Conservation (phyloP, 2,113 vertebrate species). For the Pelobates fuscus region DNA sequence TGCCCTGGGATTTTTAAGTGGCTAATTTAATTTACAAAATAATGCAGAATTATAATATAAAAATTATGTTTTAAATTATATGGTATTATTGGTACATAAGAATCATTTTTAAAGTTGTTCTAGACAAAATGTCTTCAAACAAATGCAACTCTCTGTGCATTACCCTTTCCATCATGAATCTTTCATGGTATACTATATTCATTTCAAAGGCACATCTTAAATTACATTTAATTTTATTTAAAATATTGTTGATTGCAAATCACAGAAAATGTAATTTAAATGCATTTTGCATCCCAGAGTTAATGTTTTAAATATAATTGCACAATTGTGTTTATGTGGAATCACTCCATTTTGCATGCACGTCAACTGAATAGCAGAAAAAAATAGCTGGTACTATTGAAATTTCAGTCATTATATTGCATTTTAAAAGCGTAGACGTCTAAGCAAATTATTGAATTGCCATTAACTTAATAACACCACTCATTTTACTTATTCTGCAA, state of each 20-base stretch:
- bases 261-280: slow-evolving; percentile 10
- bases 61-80: too few relatives aligned
- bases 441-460: not conserved
- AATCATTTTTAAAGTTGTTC: not conserved
- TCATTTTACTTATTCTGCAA: too few relatives aligned
- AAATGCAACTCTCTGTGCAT: too few relatives aligned
- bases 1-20: too few relatives aligned
- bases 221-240: slow-evolving; percentile 18
- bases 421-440: not conserved
- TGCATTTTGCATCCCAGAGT: slow-evolving; percentile 3
- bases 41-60: too few relatives aligned
- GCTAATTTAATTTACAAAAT: too few relatives aligned
- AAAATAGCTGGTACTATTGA: not conserved
- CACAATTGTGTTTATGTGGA: not conserved
- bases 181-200: not conserved
- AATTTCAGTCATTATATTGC: not conserved
- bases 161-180: not conserved
- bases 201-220: not conserved
- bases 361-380: not conserved
- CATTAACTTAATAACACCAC: not conserved
- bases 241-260: slow-evolving; percentile 16
- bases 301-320: slow-evolving; percentile 17
- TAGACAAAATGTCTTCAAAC: not conserved
- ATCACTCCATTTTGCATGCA: slow-evolving; percentile 1
- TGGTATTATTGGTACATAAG: not conserved